Percentiles rank a stretch among this genome's conserved stretches.
phyloP scores from a whole-genome alignment of 92 coral and sea anemone genomes.

The Epizoanthus stellaris region DNA sequence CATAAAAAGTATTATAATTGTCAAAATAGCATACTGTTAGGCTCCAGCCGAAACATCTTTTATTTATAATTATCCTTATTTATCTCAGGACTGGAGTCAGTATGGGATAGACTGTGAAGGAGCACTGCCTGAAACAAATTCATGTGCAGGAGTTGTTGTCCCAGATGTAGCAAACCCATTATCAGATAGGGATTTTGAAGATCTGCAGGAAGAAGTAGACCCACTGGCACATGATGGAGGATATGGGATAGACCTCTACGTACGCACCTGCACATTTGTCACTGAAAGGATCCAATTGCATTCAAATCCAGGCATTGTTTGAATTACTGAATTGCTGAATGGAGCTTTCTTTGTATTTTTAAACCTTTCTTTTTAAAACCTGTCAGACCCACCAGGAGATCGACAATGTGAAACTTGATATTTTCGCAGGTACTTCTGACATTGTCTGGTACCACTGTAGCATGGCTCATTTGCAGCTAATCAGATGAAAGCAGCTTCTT shows the following conservation, averaged over 20 bases:
- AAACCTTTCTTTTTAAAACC: no score
- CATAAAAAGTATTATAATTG: no score
- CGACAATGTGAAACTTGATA: no score
- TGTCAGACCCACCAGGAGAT: no score
- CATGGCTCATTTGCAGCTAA: no score
- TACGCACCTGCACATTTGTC: constrained; percentile 62
- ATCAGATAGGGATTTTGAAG: constrained; percentile 51
- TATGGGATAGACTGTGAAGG: constrained; percentile 76
- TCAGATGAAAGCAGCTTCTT: no score
- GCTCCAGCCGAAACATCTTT: no score
- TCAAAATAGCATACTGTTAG: no score
- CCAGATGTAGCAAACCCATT: constrained; percentile 57
- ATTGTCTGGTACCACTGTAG: no score
- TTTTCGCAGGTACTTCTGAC: no score
- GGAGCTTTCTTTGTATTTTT: no score
- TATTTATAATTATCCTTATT: background rate
- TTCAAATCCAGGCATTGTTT: background rate
- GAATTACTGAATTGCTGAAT: no score
- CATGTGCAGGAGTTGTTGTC: constrained; percentile 28
- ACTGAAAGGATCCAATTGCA: constrained; percentile 45
- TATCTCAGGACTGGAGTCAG: constrained; percentile 57
- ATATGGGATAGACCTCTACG: constrained; percentile 65
- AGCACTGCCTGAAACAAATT: constrained; percentile 45
- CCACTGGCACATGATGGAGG: constrained; percentile 69
- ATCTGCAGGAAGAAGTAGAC: constrained; percentile 45